Evolutionary conservation across 2,797 vertebrate species (phyloP).

Genomic region (Coilia nasus): DNA sequence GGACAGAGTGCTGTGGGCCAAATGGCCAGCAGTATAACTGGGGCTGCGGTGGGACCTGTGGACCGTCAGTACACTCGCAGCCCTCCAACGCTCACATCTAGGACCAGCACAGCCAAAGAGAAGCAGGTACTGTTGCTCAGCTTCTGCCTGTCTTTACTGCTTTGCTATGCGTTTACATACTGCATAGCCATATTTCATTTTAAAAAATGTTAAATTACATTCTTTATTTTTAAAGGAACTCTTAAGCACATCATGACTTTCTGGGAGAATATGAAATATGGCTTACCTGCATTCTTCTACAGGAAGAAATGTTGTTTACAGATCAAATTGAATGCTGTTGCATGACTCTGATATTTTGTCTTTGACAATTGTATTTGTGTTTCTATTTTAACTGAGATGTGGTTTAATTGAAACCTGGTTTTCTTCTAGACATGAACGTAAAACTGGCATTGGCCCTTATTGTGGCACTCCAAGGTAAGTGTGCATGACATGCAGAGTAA

Average conservation of each 20-base stretch:
- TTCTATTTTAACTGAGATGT: not conserved
- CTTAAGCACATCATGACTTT: too few relatives aligned
- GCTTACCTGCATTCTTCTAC: not conserved
- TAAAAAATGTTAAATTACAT: not conserved
- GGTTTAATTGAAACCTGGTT: conserved; percentile 14
- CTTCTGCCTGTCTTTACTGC: not conserved
- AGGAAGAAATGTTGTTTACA: not conserved
- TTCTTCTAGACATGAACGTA: conserved; percentile 72
- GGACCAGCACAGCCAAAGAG: conserved; percentile 42
- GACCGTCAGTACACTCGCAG: conserved; percentile 47
- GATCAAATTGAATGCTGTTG: not conserved
- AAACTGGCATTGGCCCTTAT: conserved; percentile 71
- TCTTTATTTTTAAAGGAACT: too few relatives aligned
- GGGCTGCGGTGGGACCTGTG: conserved; percentile 32
- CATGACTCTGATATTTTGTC: not conserved
- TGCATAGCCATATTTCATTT: not conserved
- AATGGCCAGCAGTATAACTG: conserved; percentile 73
- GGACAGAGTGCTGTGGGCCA: conserved; percentile 75
- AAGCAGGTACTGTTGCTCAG: conserved; percentile 42
- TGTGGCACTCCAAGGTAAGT: conserved; percentile 79
- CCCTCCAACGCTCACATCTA: conserved; percentile 27
- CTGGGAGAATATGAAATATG: too few relatives aligned
- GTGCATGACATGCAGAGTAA: not conserved
- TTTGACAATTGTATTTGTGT: not conserved
- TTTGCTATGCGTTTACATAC: not conserved